These are phyloP conservation scores for Magallana ariakensis DNA, from an alignment of 1,140 invertebrate species.

Conservation along the genomic window DNA sequence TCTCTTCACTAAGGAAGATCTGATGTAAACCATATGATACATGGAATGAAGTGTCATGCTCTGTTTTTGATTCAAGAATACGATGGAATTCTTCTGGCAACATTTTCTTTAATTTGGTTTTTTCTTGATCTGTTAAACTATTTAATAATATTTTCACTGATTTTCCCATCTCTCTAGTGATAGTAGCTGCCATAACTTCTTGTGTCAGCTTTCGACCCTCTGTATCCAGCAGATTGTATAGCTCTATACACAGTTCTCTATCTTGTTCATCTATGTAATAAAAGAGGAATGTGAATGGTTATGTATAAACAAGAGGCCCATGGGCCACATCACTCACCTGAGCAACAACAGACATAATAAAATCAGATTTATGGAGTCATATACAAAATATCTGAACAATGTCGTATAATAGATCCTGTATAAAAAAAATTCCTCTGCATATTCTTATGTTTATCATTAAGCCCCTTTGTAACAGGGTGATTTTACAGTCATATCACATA, in stretches of 20 bases:
- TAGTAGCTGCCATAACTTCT: neutral
- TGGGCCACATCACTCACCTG: too few species aligned
- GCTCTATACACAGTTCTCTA: neutral
- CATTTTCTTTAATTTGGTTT: neutral
- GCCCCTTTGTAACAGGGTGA: too few species aligned
- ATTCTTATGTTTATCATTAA: too few species aligned
- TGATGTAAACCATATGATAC: neutral
- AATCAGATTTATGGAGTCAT: too few species aligned
- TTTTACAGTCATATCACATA: too few species aligned
- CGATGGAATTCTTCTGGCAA: neutral
- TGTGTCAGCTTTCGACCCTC: neutral
- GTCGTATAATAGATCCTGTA: too few species aligned
- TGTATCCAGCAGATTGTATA: neutral
- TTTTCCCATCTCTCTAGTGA: neutral
- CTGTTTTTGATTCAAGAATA: neutral
- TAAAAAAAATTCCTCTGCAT: too few species aligned
- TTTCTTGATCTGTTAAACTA: neutral
- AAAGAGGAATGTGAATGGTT: neutral
- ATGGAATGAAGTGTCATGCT: neutral
- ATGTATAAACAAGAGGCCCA: too few species aligned
- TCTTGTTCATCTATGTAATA: neutral
- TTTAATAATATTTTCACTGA: neutral
- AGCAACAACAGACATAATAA: too few species aligned
- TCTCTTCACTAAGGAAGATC: neutral
- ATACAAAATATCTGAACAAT: too few species aligned